Evolutionary conservation across 2,888 invertebrate genomes (phyloP).

Genomic region (Diploptera punctata): DNA sequence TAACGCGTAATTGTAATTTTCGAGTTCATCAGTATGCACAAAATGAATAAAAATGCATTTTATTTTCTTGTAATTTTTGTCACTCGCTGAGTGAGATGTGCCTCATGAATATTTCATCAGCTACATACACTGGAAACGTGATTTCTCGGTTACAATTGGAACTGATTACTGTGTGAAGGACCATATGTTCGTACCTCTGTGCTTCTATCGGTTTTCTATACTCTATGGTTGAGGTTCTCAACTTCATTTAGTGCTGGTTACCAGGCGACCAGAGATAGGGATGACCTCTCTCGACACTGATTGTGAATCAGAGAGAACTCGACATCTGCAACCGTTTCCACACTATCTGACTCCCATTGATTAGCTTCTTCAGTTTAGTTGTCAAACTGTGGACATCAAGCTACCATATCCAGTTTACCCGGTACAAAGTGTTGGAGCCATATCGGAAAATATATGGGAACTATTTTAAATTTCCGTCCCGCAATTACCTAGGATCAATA

Average conservation of each 20-base stretch:
- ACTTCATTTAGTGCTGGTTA: neutral
- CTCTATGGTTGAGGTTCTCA: neutral
- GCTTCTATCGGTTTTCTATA: neutral
- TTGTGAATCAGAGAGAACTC: neutral
- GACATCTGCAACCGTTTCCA: neutral
- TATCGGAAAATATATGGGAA: too few species aligned
- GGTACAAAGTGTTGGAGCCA: too few species aligned
- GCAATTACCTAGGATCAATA: too few species aligned
- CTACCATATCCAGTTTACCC: too few species aligned
- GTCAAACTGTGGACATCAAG: too few species aligned
- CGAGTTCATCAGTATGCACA: too few species aligned
- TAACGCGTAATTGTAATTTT: too few species aligned
- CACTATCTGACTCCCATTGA: neutral
- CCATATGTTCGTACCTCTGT: neutral
- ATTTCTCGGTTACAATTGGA: neutral
- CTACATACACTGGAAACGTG: neutral
- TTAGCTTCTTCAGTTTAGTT: neutral
- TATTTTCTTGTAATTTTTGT: too few species aligned
- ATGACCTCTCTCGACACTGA: neutral
- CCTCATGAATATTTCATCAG: neutral
- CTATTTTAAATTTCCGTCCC: too few species aligned
- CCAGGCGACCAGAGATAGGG: neutral
- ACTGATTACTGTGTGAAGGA: constrained; percentile 1
- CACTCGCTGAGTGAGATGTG: neutral
- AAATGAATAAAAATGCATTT: too few species aligned